Base-by-base conservation (phyloP, 2,113 vertebrate genomes). In the Thomomys bottae region DNA sequence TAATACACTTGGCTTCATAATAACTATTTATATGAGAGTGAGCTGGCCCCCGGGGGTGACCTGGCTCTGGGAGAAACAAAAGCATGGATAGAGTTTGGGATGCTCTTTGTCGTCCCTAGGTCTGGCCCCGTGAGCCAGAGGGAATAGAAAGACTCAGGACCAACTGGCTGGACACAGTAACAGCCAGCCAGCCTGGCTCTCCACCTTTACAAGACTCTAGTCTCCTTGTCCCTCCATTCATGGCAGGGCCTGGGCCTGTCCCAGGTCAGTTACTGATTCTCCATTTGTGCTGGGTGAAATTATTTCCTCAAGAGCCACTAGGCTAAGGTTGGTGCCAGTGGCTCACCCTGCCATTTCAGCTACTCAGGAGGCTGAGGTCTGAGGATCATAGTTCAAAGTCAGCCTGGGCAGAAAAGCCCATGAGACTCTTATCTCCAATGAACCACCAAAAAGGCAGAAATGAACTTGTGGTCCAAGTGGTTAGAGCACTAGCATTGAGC, bases 21-120 rank as follows among this genome's bases (percentile, higher is more conserved):
- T 82, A 54, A 30, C 1, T 42, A 20, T 73, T 93, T 84, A 30
- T 18, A 21, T 40, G 59, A 87, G 93, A 71, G 30, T 11, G 26
- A 64, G 67, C 88, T 92, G 88, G 15, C 80, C 45, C 17, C 32
- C 38, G 70, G 36, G 66, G 84, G 70, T 78, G 28, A 32, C 90
- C 70, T 61, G 84, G 59, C 2, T 3, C 34, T 84, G 54, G 20
- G 73, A 80, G 75, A 49, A 40, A 38, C 10, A 76, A 95, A 87
- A 30, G 30, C 63, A n/a, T 24, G 10, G 82, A 17, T 57, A 66
- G 34, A 26, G 94, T 66, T 78, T 72, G 68, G 21, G 79, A 66
- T 9, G 76, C 57, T 88, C 70, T 30, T 3, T 61, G 1, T n/a
- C 34, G 54, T 66, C 66, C 28, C 61, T 57, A 61, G 8, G 9